These are phyloP conservation scores for Elephas maximus DNA, from an alignment of 2,113 vertebrate genomes.

Conservation along the genomic window DNA sequence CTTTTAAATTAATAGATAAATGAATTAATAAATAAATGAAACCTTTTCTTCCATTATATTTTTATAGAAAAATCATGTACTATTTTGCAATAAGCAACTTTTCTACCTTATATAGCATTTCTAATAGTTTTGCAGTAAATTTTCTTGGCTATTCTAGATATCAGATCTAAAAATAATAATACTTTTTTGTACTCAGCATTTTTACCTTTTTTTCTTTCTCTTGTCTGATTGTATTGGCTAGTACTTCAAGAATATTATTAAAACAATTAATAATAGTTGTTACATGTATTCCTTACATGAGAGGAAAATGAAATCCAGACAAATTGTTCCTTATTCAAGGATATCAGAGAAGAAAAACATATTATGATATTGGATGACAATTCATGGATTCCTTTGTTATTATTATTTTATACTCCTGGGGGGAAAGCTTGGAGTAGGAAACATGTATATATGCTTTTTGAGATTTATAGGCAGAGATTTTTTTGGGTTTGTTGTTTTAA, in stretches of 20 bases:
- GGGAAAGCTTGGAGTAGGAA: neutral
- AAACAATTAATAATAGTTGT: neutral
- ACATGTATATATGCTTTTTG: neutral
- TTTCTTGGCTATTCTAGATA: neutral
- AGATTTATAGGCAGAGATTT: neutral
- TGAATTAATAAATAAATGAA: neutral
- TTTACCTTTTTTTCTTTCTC: neutral
- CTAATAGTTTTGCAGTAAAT: neutral
- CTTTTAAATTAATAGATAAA: neutral
- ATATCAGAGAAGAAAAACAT: neutral
- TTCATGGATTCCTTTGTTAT: neutral
- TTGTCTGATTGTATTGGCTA: neutral
- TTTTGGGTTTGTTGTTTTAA: neutral
- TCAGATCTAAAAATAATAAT: neutral
- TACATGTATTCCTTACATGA: neutral
- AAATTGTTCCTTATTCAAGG: neutral
- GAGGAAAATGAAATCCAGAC: neutral
- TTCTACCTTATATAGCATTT: neutral
- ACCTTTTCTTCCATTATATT: neutral
- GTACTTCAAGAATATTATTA: neutral
- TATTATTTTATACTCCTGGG: neutral
- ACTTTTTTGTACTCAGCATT: neutral
- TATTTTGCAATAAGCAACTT: neutral
- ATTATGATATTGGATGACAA: neutral
- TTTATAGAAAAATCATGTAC: neutral